Evolutionary conservation across 2,888 invertebrate species (phyloP).

Genomic region (Halocaridina rubra): DNA sequence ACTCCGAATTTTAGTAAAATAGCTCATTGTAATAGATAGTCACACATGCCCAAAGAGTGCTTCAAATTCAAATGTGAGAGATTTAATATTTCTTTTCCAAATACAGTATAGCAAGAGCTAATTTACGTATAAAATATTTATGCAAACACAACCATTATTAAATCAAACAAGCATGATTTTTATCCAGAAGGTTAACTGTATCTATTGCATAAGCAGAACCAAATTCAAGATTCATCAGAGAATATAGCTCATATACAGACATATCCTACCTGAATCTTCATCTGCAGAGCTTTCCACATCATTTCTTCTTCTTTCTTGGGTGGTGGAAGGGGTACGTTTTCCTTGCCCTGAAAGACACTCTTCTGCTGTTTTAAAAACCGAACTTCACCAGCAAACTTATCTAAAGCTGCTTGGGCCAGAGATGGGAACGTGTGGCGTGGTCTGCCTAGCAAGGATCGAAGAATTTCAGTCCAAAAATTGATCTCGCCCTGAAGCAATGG

Average conservation of each 20-base stretch:
- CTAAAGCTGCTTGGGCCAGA: constrained; percentile 67
- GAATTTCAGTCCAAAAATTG: constrained; percentile 76
- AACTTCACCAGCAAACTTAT: constrained; percentile 15
- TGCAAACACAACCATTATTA: not conserved
- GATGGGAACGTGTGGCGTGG: constrained; percentile 89
- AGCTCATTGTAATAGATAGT: no score
- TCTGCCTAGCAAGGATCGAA: constrained; percentile 79
- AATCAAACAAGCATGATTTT: not conserved
- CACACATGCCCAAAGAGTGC: no score
- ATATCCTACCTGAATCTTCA: constrained; percentile 23
- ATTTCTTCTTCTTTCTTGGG: not conserved
- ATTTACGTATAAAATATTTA: no score
- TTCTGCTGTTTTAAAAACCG: constrained; percentile 24
- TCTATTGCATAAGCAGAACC: not conserved
- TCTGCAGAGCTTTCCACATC: constrained; percentile 33
- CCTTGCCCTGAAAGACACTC: constrained; percentile 34
- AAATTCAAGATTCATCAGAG: no score
- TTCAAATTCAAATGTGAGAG: no score
- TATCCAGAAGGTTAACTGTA: not conserved
- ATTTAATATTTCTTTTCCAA: no score
- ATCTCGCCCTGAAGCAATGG: constrained; percentile 66
- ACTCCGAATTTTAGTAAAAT: no score
- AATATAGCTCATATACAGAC: not conserved
- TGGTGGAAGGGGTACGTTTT: not conserved
- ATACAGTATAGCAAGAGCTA: no score